phyloP scores from a whole-genome alignment of 1,140 invertebrate genomes.

The Mylabris phalerata region DNA sequence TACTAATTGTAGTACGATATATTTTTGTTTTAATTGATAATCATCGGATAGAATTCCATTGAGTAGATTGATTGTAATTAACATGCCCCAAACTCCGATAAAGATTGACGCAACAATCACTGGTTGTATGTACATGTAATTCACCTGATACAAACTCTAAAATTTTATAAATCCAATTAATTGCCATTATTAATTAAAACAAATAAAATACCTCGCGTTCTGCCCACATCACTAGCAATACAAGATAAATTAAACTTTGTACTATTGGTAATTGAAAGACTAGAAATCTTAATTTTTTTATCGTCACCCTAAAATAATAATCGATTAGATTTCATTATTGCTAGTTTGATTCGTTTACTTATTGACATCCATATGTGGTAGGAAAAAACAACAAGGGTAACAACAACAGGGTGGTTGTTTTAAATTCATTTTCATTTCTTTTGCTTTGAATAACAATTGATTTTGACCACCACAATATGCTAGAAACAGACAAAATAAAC shows the following conservation, averaged over 20 bases:
- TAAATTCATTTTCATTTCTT: conserved; percentile 45
- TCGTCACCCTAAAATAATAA: conserved; percentile 23
- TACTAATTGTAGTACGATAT: conserved; percentile 48
- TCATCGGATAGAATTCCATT: conserved; percentile 42
- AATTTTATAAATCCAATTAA: background rate
- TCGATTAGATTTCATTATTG: too few species aligned
- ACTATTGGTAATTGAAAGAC: conserved; percentile 54
- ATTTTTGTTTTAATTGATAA: conserved; percentile 41
- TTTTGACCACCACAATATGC: conserved; percentile 54
- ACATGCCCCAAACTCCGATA: conserved; percentile 55
- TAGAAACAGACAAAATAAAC: conserved; percentile 53
- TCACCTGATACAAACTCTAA: conserved; percentile 53
- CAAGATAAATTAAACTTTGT: conserved; percentile 50
- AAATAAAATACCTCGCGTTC: conserved; percentile 51
- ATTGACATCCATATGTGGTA: conserved; percentile 48
- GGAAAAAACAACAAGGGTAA: conserved; percentile 52
- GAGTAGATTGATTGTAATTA: conserved; percentile 50
- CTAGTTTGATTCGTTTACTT: conserved; percentile 40
- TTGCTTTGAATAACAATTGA: conserved; percentile 47
- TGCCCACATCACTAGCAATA: conserved; percentile 51
- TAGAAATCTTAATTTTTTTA: conserved; percentile 43
- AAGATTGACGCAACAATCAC: conserved; percentile 52
- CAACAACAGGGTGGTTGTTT: conserved; percentile 55
- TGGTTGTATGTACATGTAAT: conserved; percentile 54
- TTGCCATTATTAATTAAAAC: background rate